Conservation (phyloP, 2,888 invertebrate genomes). For the Agrochola lychnidis region DNA sequence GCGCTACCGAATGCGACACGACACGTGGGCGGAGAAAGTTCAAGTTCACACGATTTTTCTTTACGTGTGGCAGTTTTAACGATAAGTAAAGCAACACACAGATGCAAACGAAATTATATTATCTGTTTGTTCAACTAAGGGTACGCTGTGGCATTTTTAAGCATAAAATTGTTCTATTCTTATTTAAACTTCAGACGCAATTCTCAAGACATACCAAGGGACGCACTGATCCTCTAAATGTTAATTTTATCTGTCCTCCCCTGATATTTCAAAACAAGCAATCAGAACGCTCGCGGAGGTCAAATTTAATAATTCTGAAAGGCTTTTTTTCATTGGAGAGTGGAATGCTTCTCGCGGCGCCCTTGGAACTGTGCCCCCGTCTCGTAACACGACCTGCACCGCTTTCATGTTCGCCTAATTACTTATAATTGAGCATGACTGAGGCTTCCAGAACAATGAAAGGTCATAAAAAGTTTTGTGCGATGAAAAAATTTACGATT, state of each 20-base stretch:
- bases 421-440: slow-evolving; percentile 59
- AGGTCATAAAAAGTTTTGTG: slow-evolving; percentile 24
- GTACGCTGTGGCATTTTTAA: not conserved
- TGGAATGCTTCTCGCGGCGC: slow-evolving; percentile 41
- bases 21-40: slow-evolving; percentile 35
- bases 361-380: slow-evolving; percentile 52
- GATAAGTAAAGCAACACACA: not conserved
- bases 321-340: slow-evolving; percentile 46
- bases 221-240: slow-evolving; percentile 59
- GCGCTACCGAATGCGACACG: slow-evolving; percentile 28
- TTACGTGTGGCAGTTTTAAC: slow-evolving; percentile 33
- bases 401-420: slow-evolving; percentile 62
- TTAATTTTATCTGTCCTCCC: slow-evolving; percentile 59
- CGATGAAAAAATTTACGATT: slow-evolving; percentile 23
- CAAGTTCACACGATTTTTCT: slow-evolving; percentile 43
- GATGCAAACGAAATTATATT: not conserved
- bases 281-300: slow-evolving; percentile 48
- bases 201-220: slow-evolving; percentile 51
- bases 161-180: slow-evolving; percentile 9
- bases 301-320: slow-evolving; percentile 60
- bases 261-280: slow-evolving; percentile 62
- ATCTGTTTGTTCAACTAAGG: not conserved
- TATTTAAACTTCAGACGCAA: slow-evolving; percentile 53
- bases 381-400: slow-evolving; percentile 52
- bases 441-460: slow-evolving; percentile 40